Evolutionary conservation across 2,888 invertebrate genomes (phyloP), one percentile per base, ranked within the genome.

Genomic region (Eupithecia vulgata): DNA sequence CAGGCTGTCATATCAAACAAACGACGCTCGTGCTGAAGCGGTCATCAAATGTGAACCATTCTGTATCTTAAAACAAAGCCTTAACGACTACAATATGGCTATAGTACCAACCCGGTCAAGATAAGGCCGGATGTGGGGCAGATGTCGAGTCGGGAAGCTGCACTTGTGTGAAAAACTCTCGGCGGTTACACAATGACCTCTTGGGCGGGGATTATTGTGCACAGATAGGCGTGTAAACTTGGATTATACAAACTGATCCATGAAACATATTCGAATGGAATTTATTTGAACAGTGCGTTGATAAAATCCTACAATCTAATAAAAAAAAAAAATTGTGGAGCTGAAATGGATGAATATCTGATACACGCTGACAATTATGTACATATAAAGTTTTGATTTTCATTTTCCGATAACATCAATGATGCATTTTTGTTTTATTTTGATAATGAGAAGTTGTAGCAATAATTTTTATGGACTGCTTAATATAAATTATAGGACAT

Each of bases 71-170:
- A 25, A 71, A 71, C 35, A 66, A 70, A 57, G 52, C 40, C 65
- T 30, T 65, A 70, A 67, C 40, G 25, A 42, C 35, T 10, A 57
- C 62, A 64, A 61, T 61, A 61, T 17, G 17, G 30, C 59, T 34
- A 7, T 15, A 61, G 21, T 64, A 40, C n/a, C 61, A 62, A 37
- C 61, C 61, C 62, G 35, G 65, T 77, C 66, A 81, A 86, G 87
- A 86, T 87, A 85, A 85, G 84, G 77, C 76, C 84, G 86, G 86
- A 87, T 81, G 86, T 81, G 80, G 80, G 77, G 72, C 81, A 76
- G 76, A 69, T 74, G 76, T 72, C 74, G 76, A 78, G 61, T 21
- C 65, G 78, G 77, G 76, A 76, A 77, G 71, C 68, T 77, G 77
- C 80, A 78, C 80, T 78, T 78, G 78, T 75, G 75, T 79, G 78